A percentile compares a stretch with the other conserved stretches of the same genome.
Conservation (phyloP, 2,113 vertebrate species). For the Mobula birostris region DNA sequence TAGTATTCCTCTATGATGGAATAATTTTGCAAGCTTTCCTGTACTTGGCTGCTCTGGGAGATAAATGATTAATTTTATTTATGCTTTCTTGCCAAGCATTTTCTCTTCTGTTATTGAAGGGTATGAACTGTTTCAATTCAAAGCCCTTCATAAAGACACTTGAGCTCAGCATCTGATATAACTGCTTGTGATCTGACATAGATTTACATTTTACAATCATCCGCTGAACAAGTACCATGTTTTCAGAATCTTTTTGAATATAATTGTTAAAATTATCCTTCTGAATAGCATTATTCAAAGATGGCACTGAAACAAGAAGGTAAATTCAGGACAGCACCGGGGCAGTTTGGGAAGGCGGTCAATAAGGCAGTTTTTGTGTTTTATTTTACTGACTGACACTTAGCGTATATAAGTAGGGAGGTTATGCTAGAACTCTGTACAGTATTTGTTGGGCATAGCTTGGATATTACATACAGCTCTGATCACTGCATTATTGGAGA, state of each 20-base stretch:
- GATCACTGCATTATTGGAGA: too few species aligned
- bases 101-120: neutral
- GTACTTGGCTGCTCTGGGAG: neutral
- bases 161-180: neutral
- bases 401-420: too few species aligned
- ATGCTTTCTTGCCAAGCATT: conserved; percentile 7
- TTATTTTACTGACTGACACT: too few species aligned
- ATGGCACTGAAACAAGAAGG: neutral
- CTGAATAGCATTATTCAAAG: neutral
- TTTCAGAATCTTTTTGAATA: neutral
- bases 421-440: too few species aligned
- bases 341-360: too few species aligned
- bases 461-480: too few species aligned
- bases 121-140: neutral
- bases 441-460: too few species aligned
- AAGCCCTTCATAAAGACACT: conserved; percentile 24
- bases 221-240: neutral
- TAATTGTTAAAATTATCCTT: neutral
- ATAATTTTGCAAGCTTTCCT: conserved; percentile 1
- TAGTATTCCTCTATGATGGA: neutral
- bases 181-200: neutral
- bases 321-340: neutral
- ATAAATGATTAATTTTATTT: conserved; percentile 10
- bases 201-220: neutral
- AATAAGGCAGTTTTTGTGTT: too few species aligned